phyloP scores from a whole-genome alignment of 1,140 invertebrate genomes.

The Cydia strobilella region DNA sequence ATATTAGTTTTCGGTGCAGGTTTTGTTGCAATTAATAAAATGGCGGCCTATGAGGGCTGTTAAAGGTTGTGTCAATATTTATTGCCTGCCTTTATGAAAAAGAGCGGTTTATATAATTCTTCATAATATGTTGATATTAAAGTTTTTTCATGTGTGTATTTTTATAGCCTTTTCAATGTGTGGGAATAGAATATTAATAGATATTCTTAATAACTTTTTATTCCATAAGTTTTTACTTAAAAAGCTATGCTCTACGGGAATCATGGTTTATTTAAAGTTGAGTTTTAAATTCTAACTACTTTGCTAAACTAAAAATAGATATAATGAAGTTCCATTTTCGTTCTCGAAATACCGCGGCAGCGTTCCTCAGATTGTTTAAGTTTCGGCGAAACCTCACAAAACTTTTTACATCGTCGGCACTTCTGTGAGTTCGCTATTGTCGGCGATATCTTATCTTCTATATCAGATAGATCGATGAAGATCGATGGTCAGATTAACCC shows the following conservation, averaged over 20 bases:
- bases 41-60: not conserved
- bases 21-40: constrained; percentile 21
- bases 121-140: not conserved
- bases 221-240: not conserved
- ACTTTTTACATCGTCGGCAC: not conserved
- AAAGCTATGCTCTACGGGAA: not conserved
- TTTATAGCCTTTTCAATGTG: not conserved
- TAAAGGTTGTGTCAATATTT: constrained; percentile 26
- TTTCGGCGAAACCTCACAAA: not conserved
- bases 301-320: no score
- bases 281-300: no score
- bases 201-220: not conserved
- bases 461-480: constrained; percentile 9
- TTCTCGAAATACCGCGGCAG: no score
- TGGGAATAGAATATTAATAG: not conserved
- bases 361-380: no score
- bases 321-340: no score
- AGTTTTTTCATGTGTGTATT: constrained; percentile 2
- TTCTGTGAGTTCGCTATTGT: not conserved
- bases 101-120: not conserved
- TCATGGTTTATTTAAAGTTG: no score
- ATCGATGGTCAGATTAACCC: not conserved
- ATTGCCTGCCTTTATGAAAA: not conserved
- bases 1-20: not conserved
- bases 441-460: not conserved